Percentiles rank a stretch among this genome's conserved stretches.
phyloP scores from a whole-genome alignment of 1,140 invertebrate genomes.

The Matsumurasca onukii region DNA sequence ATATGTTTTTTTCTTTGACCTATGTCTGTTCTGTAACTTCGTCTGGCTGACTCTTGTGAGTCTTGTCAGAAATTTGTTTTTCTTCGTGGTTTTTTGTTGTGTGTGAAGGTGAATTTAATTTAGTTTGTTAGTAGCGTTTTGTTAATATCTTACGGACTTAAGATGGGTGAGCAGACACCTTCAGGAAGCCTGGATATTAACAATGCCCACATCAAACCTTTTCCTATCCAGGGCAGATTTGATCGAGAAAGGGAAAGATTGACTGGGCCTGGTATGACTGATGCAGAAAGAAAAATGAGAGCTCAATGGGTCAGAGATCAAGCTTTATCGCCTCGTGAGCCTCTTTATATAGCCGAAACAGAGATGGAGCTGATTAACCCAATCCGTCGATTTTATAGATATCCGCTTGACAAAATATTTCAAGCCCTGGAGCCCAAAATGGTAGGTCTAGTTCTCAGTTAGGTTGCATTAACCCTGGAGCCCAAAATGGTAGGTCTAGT shows the following conservation, averaged over 20 bases:
- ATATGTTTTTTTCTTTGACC: too few species aligned
- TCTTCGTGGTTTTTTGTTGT: too few species aligned
- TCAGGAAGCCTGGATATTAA: too few species aligned
- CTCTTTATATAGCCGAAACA: slow-evolving; percentile 62
- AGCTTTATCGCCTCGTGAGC: slow-evolving; percentile 68
- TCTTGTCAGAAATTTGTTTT: too few species aligned
- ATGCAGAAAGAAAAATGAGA: slow-evolving; percentile 77
- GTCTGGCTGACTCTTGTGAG: too few species aligned
- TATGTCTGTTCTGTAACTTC: too few species aligned
- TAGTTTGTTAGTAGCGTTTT: too few species aligned
- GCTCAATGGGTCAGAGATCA: slow-evolving; percentile 82
- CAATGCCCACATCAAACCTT: too few species aligned
- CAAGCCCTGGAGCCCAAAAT: slow-evolving; percentile 37
- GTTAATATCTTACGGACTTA: too few species aligned
- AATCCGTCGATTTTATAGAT: slow-evolving; percentile 71
- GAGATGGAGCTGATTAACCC: slow-evolving; percentile 70
- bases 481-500: slow-evolving; percentile 7
- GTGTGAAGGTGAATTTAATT: too few species aligned
- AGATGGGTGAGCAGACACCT: too few species aligned
- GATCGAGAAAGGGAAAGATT: slow-evolving; percentile 71
- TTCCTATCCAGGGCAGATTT: slow-evolving; percentile 72
- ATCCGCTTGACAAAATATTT: slow-evolving; percentile 60
- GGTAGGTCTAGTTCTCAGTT: too few species aligned
- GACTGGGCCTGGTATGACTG: slow-evolving; percentile 74
- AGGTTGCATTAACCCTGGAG: slow-evolving; percentile 32